phyloP scores from a whole-genome alignment of 2,113 vertebrate species.

The Solenodon paradoxus region DNA sequence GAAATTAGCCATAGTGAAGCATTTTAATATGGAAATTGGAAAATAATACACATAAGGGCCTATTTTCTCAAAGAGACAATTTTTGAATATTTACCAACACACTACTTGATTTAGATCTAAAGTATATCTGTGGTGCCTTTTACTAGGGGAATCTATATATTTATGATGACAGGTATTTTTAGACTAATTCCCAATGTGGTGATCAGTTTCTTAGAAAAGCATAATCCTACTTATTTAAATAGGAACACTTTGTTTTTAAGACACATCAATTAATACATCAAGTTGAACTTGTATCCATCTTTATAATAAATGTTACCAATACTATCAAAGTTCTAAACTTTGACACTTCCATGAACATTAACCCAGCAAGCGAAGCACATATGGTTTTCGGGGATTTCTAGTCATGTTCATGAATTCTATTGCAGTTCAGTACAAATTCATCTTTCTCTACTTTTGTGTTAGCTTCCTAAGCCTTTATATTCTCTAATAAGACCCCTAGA shows the following conservation, averaged over 20 bases:
- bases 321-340: neutral
- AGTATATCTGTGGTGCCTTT: neutral
- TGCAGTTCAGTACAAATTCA: constrained; percentile 6
- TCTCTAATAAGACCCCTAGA: constrained; percentile 48
- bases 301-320: neutral
- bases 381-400: neutral
- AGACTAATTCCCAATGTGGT: neutral
- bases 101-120: neutral
- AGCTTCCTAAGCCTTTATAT: constrained; percentile 39
- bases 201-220: neutral
- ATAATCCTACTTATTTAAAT: neutral
- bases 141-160: neutral
- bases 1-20: neutral
- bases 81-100: neutral
- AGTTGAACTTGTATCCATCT: neutral
- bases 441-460: neutral
- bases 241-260: neutral
- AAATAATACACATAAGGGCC: neutral
- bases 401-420: neutral
- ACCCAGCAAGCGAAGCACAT: neutral
- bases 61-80: neutral
- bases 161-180: neutral
- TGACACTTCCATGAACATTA: neutral
- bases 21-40: neutral
- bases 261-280: neutral